Evolutionary conservation across 2,888 invertebrate genomes (phyloP).

Genomic region (Portevinia maculata): DNA sequence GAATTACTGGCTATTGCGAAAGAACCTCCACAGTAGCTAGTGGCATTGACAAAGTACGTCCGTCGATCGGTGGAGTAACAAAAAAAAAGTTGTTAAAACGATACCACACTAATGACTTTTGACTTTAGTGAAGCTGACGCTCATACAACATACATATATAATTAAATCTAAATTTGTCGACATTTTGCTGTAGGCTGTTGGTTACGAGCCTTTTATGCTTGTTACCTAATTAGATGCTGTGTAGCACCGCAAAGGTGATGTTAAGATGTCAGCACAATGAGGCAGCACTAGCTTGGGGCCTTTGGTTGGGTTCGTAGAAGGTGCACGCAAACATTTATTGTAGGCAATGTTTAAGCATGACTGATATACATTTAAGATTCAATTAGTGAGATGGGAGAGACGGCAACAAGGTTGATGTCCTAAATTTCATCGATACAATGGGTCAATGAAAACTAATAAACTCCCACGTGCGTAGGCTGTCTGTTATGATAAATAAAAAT

Average conservation of each 20-base stretch:
- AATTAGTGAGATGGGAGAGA: constrained; percentile 28
- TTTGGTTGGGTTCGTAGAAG: constrained; percentile 13
- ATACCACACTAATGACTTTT: constrained; percentile 59
- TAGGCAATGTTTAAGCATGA: not conserved
- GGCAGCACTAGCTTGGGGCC: constrained; percentile 45
- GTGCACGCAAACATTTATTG: constrained; percentile 23
- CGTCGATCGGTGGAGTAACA: not conserved
- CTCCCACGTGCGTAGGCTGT: no score
- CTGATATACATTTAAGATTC: constrained; percentile 42
- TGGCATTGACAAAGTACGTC: constrained; percentile 45
- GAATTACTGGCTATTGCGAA: constrained; percentile 24
- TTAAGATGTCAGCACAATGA: constrained; percentile 49
- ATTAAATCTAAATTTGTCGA: constrained; percentile 60
- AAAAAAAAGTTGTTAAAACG: constrained; percentile 21
- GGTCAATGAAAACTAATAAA: not conserved
- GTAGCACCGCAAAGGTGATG: constrained; percentile 34
- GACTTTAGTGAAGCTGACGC: constrained; percentile 26
- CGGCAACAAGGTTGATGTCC: constrained; percentile 35
- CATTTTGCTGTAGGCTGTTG: constrained; percentile 35
- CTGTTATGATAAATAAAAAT: no score
- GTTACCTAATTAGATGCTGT: constrained; percentile 58
- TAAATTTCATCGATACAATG: constrained; percentile 13
- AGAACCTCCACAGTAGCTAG: constrained; percentile 28
- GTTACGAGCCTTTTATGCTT: constrained; percentile 38
- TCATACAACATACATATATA: constrained; percentile 15